Base-by-base conservation (phyloP, 2,888 invertebrate genomes). In the Carcina quercana region DNA sequence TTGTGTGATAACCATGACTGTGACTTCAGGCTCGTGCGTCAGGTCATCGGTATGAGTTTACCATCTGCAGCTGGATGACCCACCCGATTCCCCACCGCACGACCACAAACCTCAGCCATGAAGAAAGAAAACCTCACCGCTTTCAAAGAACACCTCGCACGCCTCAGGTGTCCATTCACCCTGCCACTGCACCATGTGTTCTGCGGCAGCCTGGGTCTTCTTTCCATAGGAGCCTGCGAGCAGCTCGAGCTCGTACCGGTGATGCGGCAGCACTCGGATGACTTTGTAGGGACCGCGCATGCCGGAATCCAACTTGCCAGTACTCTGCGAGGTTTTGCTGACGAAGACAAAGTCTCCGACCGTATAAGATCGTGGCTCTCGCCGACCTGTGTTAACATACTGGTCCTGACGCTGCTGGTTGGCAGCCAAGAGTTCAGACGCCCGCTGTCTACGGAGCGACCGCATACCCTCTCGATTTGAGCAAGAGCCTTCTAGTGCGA, bases 161-260 rank as follows among this genome's bases (percentile, higher is more conserved):
- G n/a, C n/a, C n/a, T n/a, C n/a, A n/a, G n/a, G n/a, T n/a, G n/a
- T n/a, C 29, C 30, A 27, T 17, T 35, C 37, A 12, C 37, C 39
- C 8, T 15, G 24, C 42, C 42, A 39, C 7, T 29, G 32, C 25
- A 38, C 34, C 40, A 43, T 43, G 13, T 30, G 34, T 20, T 40
- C 32, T 6, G 38, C 35, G 1, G 34, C 40, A 3, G 41, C 38
- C 12, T 38, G 32, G 2, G 41, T 38, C 1, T 22, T 34, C 20
- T 41, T 35, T 13, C 30, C 28, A 25, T 36, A 25, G 7, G 39
- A 39, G 11, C 34, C 39, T 13, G 20, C 28, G 5, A 39, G 13
- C 15, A 39, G 20, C 13, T 25, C 17, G 4, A 39, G 31, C 21
- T 39, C 34, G 20, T 39, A 39, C 13, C 39, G 32, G 11, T 27